Evolutionary conservation across 2,797 vertebrate species (phyloP).

Genomic region (Apogon talboti): DNA sequence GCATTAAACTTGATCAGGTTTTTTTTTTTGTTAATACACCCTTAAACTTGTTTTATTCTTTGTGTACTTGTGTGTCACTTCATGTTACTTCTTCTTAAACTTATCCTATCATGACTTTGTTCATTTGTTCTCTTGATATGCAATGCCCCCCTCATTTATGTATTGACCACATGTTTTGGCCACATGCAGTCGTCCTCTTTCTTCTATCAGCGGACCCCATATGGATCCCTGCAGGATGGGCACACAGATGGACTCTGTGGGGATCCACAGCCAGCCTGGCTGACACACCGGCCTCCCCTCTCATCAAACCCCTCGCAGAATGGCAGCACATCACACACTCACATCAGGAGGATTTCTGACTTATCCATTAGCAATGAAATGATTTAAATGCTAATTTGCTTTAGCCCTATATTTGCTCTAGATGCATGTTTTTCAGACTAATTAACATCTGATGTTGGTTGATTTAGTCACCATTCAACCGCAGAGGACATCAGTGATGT

Average conservation of each 20-base stretch:
- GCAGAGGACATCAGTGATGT: constrained; percentile 26
- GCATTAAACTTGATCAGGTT: too few relatives aligned
- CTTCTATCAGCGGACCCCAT: constrained; percentile 63
- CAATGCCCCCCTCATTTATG: constrained; percentile 56
- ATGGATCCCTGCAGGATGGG: constrained; percentile 63
- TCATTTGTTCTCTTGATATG: constrained; percentile 15
- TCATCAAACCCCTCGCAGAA: constrained; percentile 52
- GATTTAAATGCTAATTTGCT: constrained; percentile 72
- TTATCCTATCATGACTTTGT: background rate
- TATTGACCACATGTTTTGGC: constrained; percentile 74
- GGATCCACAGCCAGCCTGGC: constrained; percentile 59
- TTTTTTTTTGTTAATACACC: too few relatives aligned
- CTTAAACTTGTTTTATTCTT: too few relatives aligned
- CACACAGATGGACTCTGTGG: constrained; percentile 78
- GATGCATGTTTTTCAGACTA: constrained; percentile 53
- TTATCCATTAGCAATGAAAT: constrained; percentile 63
- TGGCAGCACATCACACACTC: constrained; percentile 73
- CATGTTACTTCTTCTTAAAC: background rate
- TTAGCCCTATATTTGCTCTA: constrained; percentile 34
- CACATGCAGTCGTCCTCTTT: constrained; percentile 59
- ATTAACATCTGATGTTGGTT: constrained; percentile 48
- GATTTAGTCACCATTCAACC: constrained; percentile 28
- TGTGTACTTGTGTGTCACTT: background rate
- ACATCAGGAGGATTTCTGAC: constrained; percentile 66
- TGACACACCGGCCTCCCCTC: constrained; percentile 39